Base-by-base conservation (phyloP, 2,113 vertebrate species). In the Oreochromis niloticus region DNA sequence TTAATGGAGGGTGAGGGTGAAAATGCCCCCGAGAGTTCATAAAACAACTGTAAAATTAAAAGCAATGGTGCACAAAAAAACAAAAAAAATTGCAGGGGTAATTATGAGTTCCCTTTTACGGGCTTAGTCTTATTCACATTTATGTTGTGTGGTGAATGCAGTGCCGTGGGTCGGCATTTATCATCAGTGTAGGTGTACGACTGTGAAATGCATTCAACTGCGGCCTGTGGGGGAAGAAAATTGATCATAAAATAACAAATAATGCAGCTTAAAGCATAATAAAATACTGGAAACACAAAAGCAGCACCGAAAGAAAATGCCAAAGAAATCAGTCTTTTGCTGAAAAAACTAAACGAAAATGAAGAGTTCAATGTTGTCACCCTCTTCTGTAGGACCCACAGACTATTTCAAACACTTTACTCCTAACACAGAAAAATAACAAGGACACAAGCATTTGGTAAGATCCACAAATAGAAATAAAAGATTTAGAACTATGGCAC, bases 11-110 rank as follows among this genome's bases (percentile, higher is more conserved):
- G 82, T 91, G 83, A 68, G 3, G 16, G 59, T n/a, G 9, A 39
- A 68, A 88, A 55, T 16, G 46, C 17, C 19, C 54, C 79, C 1
- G 16, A 85, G 61, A 80, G 80, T 55, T 92, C 54, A 87, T 92
- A 95, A 88, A 98, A 97, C 89, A 97, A 97, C 79, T 43, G 73
- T 85, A 97, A 83, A 86, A 87, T 85, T 50, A 80, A 88, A 90
- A 81, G 41, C 32, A 56, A 54, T 22, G 66, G 13, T 8, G 3
- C 48, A 48, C 63, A 68, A 68, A 68, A 80, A 85, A 22, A 2
- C 19, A 22, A 66, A 82, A 56, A 75, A 43, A 75, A 30, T 4
- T 0, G 4, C 61, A 16, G n/a, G 9, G 52, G 19, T 73, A 30
- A 85, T 85, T 80, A 78, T 14, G 41, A 81, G 55, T 54, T 82